Conservation (phyloP, 30 jellyfish, hydroid and myxozoan species). For the Aurelia coerulea region DNA sequence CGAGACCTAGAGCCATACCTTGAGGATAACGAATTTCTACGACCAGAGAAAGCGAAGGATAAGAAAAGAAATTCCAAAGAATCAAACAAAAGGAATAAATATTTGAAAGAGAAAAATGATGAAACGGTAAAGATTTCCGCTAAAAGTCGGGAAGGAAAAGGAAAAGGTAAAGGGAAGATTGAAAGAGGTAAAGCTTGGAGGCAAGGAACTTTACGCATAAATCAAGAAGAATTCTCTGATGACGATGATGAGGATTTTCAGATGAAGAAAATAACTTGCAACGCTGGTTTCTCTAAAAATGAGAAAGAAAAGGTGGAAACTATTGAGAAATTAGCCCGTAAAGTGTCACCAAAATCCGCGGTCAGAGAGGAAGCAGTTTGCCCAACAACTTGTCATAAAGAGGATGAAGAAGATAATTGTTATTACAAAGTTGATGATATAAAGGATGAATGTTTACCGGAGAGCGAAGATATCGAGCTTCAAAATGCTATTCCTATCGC, state of each 20-base stretch:
- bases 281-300: too few species aligned
- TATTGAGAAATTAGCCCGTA: too few species aligned
- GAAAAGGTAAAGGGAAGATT: conserved; percentile 20
- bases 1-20: not conserved
- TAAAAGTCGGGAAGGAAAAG: not conserved
- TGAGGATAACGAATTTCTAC: not conserved
- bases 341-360: too few species aligned
- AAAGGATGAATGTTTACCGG: too few species aligned
- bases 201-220: conserved; percentile 12
- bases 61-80: conserved; percentile 12
- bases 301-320: too few species aligned
- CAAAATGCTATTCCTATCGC: too few species aligned
- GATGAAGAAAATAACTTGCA: not conserved
- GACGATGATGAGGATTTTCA: conserved; percentile 31
- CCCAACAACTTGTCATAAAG: too few species aligned
- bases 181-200: conserved; percentile 58
- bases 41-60: not conserved
- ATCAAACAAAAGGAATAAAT: conserved; percentile 3
- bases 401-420: too few species aligned
- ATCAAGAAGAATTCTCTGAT: not conserved
- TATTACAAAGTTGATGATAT: too few species aligned
- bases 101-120: not conserved
- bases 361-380: too few species aligned
- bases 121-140: not conserved
- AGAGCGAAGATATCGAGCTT: too few species aligned